These are phyloP conservation scores for Anser cygnoides DNA, from an alignment of 2,113 vertebrate species.

Conservation along the genomic window DNA sequence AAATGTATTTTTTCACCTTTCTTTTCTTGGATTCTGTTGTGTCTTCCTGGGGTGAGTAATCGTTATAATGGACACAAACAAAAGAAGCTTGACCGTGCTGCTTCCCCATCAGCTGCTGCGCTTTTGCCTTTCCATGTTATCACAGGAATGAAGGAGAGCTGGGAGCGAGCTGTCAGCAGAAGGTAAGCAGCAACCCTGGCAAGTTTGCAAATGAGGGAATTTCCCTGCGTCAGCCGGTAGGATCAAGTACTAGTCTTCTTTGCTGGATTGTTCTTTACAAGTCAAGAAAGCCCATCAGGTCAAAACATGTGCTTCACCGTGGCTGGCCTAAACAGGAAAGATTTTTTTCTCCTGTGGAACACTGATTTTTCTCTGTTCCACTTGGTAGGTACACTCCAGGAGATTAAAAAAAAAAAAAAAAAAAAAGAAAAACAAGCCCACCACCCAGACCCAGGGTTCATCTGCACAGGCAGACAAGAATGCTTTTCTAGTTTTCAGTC, in stretches of 20 bases:
- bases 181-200: not conserved
- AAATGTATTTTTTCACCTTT: not conserved
- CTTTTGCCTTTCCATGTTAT: not conserved
- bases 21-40: not conserved
- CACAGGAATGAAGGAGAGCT: not conserved
- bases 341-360: not conserved
- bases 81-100: not conserved
- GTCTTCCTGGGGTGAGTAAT: not conserved
- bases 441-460: not conserved
- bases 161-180: not conserved
- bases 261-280: not conserved
- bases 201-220: constrained; percentile 23
- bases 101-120: not conserved
- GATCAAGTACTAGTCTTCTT: not conserved
- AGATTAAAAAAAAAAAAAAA: not conserved
- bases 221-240: not conserved
- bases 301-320: not conserved
- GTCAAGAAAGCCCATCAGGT: not conserved
- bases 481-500: not conserved
- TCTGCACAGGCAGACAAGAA: not conserved
- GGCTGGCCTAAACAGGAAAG: not conserved
- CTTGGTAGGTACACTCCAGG: not conserved
- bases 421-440: not conserved
- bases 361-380: not conserved
- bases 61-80: not conserved